Conservation (phyloP, 2,113 vertebrate species). For the Monopterus albus region DNA sequence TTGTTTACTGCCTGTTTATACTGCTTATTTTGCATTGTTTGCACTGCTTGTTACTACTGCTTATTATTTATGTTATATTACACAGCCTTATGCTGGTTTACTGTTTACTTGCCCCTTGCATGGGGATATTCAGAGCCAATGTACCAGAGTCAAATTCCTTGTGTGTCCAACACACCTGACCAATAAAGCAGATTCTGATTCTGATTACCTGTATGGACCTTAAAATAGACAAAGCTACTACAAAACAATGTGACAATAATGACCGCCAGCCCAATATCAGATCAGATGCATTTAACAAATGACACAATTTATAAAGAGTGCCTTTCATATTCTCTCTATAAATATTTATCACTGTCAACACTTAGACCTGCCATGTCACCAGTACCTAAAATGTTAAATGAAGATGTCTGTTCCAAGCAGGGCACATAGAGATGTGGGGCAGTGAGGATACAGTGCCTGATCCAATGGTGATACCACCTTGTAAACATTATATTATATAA, state of each 20-base stretch:
- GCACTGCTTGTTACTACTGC: no score
- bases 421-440: constrained; percentile 18
- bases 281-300: not conserved
- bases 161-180: no score
- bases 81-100: no score
- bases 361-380: not conserved
- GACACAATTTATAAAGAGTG: not conserved
- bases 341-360: constrained; percentile 7
- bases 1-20: no score
- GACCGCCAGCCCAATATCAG: no score
- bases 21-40: no score
- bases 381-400: constrained; percentile 22
- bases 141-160: no score
- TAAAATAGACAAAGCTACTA: not conserved
- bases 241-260: not conserved
- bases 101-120: no score
- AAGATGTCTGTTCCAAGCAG: not conserved
- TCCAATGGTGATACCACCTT: constrained; percentile 8
- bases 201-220: not conserved
- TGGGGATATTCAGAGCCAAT: no score
- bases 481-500: constrained; percentile 50
- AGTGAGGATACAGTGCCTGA: constrained; percentile 1
- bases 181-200: no score
- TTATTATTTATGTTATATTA: no score
- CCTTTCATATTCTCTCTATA: not conserved